Base-by-base conservation (phyloP, 2,113 vertebrate genomes). In the Hemiprocne comata region DNA sequence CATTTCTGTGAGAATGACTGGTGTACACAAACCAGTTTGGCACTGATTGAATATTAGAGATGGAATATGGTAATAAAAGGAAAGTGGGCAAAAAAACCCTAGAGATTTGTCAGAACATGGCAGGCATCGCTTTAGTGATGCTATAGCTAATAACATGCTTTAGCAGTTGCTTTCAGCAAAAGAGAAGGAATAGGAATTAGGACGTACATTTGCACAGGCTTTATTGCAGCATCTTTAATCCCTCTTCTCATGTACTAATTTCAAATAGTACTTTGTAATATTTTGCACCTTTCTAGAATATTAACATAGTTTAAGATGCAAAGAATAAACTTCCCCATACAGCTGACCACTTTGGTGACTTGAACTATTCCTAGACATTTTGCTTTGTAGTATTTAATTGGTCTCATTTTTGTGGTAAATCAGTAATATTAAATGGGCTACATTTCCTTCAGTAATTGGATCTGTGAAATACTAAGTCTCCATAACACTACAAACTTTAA, bases 131-230 rank as follows among this genome's bases (percentile, higher is more conserved):
- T 77, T 74, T 60, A 84, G 72, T 65, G 57, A 53, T 81, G 38
- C 55, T 88, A 46, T 9, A 81, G 83, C 65, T 96, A 86, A 76
- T 91, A 89, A 86, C 40, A 50, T 92, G 76, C 65, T 96, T 92
- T 96, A 93, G 73, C 40, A 50, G 85, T 77, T 77, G 82, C 79
- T 85, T 95, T 85, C 74, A 89, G 72, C 67, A 64, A 81, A 95
- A 84, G 72, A 77, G 81, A 90, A 91, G 82, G 60, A 83, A 86
- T 50, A 91, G 53, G 51, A 94, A 72, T 77, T 88, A 86, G 85
- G 72, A 91, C 4, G 3, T 80, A 31, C 25, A n/a, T 95, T 91
- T 93, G 55, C 38, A 69, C 26, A 65, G 33, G 34, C 65, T 86
- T 88, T 86, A 64, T 67, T 93, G 75, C n/a, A 85, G 46, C 44